These are phyloP conservation scores for Montifringilla adamsi DNA, from an alignment of 2,113 vertebrate species.

Conservation along the genomic window DNA sequence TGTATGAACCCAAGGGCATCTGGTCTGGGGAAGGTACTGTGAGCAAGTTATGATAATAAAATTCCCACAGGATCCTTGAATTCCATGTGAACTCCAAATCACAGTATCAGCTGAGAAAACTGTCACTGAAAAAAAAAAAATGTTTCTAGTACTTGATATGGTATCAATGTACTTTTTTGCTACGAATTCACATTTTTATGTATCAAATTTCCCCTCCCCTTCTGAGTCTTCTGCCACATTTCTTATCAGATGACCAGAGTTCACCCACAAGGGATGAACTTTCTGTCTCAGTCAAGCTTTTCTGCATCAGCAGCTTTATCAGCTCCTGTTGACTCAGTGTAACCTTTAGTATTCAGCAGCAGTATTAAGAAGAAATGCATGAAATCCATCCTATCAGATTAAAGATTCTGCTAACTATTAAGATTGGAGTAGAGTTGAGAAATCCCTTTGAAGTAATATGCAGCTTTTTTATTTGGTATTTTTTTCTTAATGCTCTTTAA, in stretches of 20 bases:
- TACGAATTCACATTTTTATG: not conserved
- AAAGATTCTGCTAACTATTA: not conserved
- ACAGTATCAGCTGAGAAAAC: not conserved
- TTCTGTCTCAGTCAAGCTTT: not conserved
- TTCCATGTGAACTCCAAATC: not conserved
- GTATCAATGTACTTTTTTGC: not conserved
- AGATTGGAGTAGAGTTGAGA: not conserved
- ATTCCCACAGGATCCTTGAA: not conserved
- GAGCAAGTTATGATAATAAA: not conserved
- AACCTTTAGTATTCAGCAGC: not conserved
- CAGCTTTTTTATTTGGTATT: not conserved
- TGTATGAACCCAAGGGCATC: not conserved
- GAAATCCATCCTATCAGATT: not conserved
- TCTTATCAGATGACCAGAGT: not conserved
- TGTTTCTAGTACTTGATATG: not conserved
- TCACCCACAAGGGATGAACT: not conserved
- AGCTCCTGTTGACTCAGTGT: not conserved
- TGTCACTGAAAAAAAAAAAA: not conserved
- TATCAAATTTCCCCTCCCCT: not conserved
- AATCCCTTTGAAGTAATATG: not conserved
- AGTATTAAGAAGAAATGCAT: not conserved
- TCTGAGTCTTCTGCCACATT: not conserved
- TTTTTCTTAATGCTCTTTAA: not conserved
- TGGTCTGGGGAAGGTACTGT: not conserved
- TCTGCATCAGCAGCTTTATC: not conserved